Conservation (phyloP, 1,140 invertebrate species). For the Neodiprion virginianus region DNA sequence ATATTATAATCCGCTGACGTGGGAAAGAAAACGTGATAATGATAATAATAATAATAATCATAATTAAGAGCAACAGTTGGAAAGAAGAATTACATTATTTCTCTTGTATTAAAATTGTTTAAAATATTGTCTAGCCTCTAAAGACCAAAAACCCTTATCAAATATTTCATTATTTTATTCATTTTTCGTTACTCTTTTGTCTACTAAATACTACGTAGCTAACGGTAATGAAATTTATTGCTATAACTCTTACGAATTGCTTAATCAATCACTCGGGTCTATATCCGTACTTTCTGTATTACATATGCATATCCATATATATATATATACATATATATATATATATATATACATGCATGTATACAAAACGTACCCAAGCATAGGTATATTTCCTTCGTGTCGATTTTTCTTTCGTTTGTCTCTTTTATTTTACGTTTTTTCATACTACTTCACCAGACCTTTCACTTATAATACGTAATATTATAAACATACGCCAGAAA, state of each 20-base stretch:
- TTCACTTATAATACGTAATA: too few species aligned
- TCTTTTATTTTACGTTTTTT: too few species aligned
- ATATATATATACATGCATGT: constrained; percentile 26
- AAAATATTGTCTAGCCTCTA: constrained; percentile 37
- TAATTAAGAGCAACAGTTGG: too few species aligned
- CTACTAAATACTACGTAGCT: background rate
- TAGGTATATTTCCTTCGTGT: constrained; percentile 12
- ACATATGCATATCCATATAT: background rate
- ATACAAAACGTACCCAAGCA: constrained; percentile 12
- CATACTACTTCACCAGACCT: too few species aligned
- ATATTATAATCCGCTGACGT: constrained; percentile 19
- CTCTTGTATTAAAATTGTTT: constrained; percentile 23
- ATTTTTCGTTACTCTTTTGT: background rate
- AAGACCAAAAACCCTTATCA: constrained; percentile 35
- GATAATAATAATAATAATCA: too few species aligned
- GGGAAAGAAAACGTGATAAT: constrained; percentile 29
- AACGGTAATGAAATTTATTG: constrained; percentile 6
- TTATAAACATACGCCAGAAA: too few species aligned
- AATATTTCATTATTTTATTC: constrained; percentile 22
- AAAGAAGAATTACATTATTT: constrained; percentile 11
- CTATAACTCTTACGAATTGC: background rate
- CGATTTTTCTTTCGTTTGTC: constrained; percentile 8
- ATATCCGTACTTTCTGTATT: too few species aligned
- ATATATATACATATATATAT: constrained; percentile 9
- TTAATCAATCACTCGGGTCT: background rate